phyloP scores from a whole-genome alignment of 1,140 invertebrate species.

The Ostrea denselamellosa region DNA sequence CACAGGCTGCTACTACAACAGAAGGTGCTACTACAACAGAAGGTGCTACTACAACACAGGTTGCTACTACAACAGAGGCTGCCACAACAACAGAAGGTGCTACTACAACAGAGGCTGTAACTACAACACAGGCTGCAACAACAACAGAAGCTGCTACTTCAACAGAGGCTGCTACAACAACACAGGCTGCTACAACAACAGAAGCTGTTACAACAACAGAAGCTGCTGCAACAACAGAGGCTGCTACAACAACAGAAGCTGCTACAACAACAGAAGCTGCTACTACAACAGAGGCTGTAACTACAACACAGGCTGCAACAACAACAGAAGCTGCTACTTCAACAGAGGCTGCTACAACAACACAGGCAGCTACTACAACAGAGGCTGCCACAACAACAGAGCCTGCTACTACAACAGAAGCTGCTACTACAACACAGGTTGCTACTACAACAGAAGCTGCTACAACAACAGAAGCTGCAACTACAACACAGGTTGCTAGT shows the following conservation, averaged over 20 bases:
- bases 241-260: neutral
- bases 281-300: neutral
- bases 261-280: neutral
- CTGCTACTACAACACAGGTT: too few species aligned
- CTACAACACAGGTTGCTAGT: neutral
- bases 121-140: neutral
- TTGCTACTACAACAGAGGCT: neutral
- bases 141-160: neutral
- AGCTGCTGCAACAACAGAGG: neutral
- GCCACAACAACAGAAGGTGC: neutral
- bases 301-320: neutral
- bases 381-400: neutral
- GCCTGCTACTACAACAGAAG: neutral
- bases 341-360: neutral
- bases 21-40: neutral
- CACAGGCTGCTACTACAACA: neutral
- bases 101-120: neutral
- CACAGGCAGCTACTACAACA: neutral
- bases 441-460: neutral
- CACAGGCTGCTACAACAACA: neutral
- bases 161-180: neutral
- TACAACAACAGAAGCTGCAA: neutral
- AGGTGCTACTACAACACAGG: neutral
- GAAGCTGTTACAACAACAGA: neutral
- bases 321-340: neutral